These are phyloP conservation scores for Thalassoma bifasciatum DNA, from an alignment of 2,113 vertebrate species.

Conservation along the genomic window DNA sequence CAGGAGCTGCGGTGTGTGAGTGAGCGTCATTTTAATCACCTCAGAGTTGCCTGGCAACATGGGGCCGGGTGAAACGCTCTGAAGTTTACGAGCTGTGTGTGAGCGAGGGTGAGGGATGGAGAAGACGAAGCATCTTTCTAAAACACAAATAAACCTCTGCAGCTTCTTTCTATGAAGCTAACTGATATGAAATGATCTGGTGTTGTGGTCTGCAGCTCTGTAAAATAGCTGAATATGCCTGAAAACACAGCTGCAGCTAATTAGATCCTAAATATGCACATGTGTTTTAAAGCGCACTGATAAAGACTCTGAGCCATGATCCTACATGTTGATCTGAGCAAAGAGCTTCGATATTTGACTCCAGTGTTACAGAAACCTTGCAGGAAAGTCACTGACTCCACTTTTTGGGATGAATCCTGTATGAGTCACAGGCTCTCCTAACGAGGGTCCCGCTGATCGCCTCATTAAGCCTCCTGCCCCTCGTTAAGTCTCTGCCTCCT, in stretches of 20 bases:
- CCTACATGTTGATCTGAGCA: too few species aligned
- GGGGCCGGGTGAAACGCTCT: constrained; percentile 58
- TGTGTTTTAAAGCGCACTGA: too few species aligned
- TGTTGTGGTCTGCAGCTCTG: too few species aligned
- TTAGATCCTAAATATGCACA: too few species aligned
- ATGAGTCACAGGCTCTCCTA: constrained; percentile 37
- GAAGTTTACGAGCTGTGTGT: constrained; percentile 62
- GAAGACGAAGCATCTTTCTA: constrained; percentile 23
- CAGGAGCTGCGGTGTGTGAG: constrained; percentile 6
- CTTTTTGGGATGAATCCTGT: too few species aligned
- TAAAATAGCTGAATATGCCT: too few species aligned
- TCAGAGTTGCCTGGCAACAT: constrained; percentile 71
- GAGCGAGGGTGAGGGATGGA: too few species aligned
- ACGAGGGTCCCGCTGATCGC: constrained; percentile 62
- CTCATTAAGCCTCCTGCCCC: constrained; percentile 61
- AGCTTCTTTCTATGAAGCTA: background rate
- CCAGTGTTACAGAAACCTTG: too few species aligned
- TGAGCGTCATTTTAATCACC: constrained; percentile 57
- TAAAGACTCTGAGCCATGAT: background rate
- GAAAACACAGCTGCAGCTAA: too few species aligned
- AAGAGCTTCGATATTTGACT: too few species aligned
- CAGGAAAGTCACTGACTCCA: background rate
- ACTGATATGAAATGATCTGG: too few species aligned
- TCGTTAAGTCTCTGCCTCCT: constrained; percentile 50
- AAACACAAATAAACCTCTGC: constrained; percentile 16